Conservation (phyloP, 2,888 invertebrate species). For the Callosobruchus maculatus region DNA sequence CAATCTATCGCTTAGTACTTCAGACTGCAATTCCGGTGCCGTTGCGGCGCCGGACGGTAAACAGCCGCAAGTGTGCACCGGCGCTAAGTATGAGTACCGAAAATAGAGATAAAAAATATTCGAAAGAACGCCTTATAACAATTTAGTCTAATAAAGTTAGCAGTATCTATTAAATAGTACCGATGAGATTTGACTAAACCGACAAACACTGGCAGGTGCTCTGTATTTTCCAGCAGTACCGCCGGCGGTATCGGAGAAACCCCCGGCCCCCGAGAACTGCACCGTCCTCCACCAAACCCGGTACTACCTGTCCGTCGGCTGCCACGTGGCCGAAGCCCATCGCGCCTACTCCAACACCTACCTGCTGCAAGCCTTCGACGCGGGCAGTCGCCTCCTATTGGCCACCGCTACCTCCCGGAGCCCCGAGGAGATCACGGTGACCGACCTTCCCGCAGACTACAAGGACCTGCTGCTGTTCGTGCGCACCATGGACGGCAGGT, state of each 20-base stretch:
- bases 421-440: slow-evolving; percentile 50
- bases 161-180: too few species aligned
- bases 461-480: slow-evolving; percentile 51
- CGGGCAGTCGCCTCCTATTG: slow-evolving; percentile 50
- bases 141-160: too few species aligned
- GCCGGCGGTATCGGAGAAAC: slow-evolving; percentile 27
- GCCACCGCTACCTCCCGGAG: slow-evolving; percentile 52
- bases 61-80: too few species aligned
- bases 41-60: too few species aligned
- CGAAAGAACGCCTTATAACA: too few species aligned
- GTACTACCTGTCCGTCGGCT: slow-evolving; percentile 50
- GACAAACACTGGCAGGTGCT: neutral
- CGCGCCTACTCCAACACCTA: slow-evolving; percentile 42
- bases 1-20: too few species aligned
- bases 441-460: slow-evolving; percentile 47
- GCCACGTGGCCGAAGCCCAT: slow-evolving; percentile 46
- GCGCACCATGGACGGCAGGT: slow-evolving; percentile 51
- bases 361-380: slow-evolving; percentile 55
- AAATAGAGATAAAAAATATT: too few species aligned
- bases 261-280: slow-evolving; percentile 54
- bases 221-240: neutral
- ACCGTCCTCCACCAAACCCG: slow-evolving; percentile 50
- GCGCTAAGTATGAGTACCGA: too few species aligned
- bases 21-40: too few species aligned
- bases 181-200: neutral